A percentile compares a stretch with the other conserved stretches of the same genome.
phyloP scores from a whole-genome alignment of 2,888 invertebrate species.

The Clostera curtula region DNA sequence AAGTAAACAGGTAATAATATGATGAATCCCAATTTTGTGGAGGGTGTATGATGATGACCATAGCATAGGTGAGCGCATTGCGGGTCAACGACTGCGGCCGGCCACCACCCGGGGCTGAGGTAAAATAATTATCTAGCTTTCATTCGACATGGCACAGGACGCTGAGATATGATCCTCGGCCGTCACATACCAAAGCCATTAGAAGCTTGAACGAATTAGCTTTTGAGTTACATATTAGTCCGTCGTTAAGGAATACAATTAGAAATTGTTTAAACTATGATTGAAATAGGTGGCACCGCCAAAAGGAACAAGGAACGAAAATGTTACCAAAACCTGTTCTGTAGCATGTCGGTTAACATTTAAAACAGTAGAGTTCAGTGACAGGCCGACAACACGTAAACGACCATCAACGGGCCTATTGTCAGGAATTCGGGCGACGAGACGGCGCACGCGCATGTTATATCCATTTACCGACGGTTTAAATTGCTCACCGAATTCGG shows the following conservation, averaged over 20 bases:
- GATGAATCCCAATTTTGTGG: slow-evolving; percentile 25
- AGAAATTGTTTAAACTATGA: too few species aligned
- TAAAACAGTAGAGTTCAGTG: slow-evolving; percentile 43
- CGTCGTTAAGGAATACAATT: too few species aligned
- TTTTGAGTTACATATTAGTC: slow-evolving; percentile 6
- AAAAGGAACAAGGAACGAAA: slow-evolving; percentile 15
- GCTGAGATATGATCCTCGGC: slow-evolving; percentile 14
- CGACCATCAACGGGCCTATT: slow-evolving; percentile 42
- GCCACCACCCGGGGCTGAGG: slow-evolving; percentile 31
- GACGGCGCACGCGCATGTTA: slow-evolving; percentile 37
- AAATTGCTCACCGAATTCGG: slow-evolving; percentile 27
- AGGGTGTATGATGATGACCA: slow-evolving; percentile 31
- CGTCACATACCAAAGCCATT: slow-evolving; percentile 15
- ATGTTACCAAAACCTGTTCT: slow-evolving; percentile 21
- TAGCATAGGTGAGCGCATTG: slow-evolving; percentile 30
- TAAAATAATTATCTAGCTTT: slow-evolving; percentile 50
- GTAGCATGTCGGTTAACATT: slow-evolving; percentile 27
- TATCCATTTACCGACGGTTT: slow-evolving; percentile 30
- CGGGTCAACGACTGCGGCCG: slow-evolving; percentile 60
- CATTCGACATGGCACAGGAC: slow-evolving; percentile 37
- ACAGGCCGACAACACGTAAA: slow-evolving; percentile 34
- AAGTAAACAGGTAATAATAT: too few species aligned
- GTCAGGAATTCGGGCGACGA: slow-evolving; percentile 50
- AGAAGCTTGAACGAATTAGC: slow-evolving; percentile 10
- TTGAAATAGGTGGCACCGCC: too few species aligned